phyloP scores from a whole-genome alignment of 1,140 invertebrate species.

The Leptestheria dahalacensis region DNA sequence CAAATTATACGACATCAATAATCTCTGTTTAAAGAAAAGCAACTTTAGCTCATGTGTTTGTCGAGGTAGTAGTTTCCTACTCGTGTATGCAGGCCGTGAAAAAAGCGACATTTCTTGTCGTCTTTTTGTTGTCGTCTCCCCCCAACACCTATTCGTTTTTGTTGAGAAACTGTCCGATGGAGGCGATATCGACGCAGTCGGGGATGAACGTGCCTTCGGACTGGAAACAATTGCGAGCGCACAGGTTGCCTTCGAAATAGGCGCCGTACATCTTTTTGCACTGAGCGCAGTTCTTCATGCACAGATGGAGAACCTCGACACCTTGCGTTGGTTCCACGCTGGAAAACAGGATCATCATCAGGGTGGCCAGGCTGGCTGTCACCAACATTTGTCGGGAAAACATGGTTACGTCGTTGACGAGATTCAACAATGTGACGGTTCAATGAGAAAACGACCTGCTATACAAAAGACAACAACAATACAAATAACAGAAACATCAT shows the following conservation, averaged over 20 bases:
- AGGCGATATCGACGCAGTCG: constrained; percentile 62
- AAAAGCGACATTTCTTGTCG: no score
- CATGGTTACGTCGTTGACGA: background rate
- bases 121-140: no score
- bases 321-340: background rate
- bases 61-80: no score
- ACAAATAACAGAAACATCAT: no score
- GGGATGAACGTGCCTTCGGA: constrained; percentile 64
- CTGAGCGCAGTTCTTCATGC: constrained; percentile 70
- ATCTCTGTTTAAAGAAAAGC: no score
- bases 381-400: background rate
- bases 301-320: constrained; percentile 25
- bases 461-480: no score
- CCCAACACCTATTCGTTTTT: constrained; percentile 39
- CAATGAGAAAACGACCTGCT: background rate
- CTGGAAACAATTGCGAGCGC: constrained; percentile 63
- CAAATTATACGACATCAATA: no score
- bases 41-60: no score
- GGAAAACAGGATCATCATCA: background rate
- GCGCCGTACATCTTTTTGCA: constrained; percentile 71
- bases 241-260: constrained; percentile 66
- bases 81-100: no score
- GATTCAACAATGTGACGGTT: background rate
- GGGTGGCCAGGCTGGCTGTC: background rate
- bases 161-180: constrained; percentile 62